Percentiles rank a stretch among this genome's conserved stretches.
These are phyloP conservation scores for Mythimna ferrago DNA, from an alignment of 2,888 invertebrate genomes.

Conservation along the genomic window DNA sequence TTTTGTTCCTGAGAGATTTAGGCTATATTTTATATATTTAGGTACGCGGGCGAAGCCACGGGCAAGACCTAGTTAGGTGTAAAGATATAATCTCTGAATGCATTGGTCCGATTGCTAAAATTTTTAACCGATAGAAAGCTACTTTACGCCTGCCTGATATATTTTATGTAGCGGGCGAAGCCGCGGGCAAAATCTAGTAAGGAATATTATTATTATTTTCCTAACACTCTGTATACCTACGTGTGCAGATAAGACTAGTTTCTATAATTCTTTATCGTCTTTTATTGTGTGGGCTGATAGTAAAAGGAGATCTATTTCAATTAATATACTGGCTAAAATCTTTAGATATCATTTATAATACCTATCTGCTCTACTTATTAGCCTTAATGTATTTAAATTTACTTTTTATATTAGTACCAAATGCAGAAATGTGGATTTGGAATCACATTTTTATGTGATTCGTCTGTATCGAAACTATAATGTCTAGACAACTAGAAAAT, in stretches of 20 bases:
- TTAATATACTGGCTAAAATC: not conserved
- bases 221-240: too few species aligned
- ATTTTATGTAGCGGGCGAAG: too few species aligned
- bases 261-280: not conserved
- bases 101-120: too few species aligned
- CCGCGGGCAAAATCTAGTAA: too few species aligned
- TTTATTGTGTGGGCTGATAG: not conserved
- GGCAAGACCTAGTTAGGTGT: too few species aligned
- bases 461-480: slow-evolving; percentile 31
- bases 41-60: too few species aligned
- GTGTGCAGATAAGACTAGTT: not conserved
- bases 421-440: slow-evolving; percentile 15
- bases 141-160: too few species aligned
- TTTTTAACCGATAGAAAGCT: too few species aligned
- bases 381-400: not conserved
- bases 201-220: too few species aligned
- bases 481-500: slow-evolving; percentile 40
- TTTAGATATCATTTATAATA: not conserved
- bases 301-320: not conserved
- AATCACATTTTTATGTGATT: slow-evolving; percentile 24
- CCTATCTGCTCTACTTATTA: slow-evolving; percentile 26
- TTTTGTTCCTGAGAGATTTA: too few species aligned
- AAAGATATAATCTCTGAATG: too few species aligned
- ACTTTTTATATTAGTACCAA: not conserved
- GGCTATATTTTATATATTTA: too few species aligned